Evolutionary conservation across 1,140 invertebrate genomes (phyloP), one percentile per base, ranked within the genome.

Genomic region (Eulimnadia texana): DNA sequence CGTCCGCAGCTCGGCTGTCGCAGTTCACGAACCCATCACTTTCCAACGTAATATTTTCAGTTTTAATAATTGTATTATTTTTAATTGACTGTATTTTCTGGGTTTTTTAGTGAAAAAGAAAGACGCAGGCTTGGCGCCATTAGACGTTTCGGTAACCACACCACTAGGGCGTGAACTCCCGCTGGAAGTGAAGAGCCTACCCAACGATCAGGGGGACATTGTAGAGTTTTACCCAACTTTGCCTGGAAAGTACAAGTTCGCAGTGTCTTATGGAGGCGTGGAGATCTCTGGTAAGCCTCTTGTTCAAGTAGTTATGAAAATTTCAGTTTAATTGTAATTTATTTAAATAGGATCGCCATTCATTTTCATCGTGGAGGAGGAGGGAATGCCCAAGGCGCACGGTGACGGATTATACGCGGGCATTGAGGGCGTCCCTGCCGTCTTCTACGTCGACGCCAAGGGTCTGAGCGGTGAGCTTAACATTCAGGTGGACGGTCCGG

Each of bases 231-330:
- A 85, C 50, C 93, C 93, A 2, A 84, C 82, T 2, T 80, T 90
- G 56, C 84, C 92, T 23, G 93, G 93, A 64, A 85, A 87, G 67
- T 95, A 96, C 70, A 84, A 90, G 72, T 83, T 97, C 49, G 84
- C 84, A 57, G 81, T 96, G 6, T 86, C 83, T 27, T 94, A 93
- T 69, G 93, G 91, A 65, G 87, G 89, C 33, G 81, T 81, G 65
- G 75, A 78, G 65, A 72, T 82, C 2, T 76, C 77, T 62, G 76
- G 77, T 73, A 67, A 68, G 24, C n/a, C n/a, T n/a, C n/a, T n/a
- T n/a, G 10, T 42, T 50, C 2, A 9, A 11, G 28, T 10, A 28
- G n/a, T 28, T 58, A 23, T 11, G 1, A 58, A 29, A 2, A 1
- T 58, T 27, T 3, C 9, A 28, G 10, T 13, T 24, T 24, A 58